Percentiles rank a stretch among this genome's conserved stretches.
Evolutionary conservation across 2,888 invertebrate species (phyloP).

Genomic region (Muschampia plurimacula): DNA sequence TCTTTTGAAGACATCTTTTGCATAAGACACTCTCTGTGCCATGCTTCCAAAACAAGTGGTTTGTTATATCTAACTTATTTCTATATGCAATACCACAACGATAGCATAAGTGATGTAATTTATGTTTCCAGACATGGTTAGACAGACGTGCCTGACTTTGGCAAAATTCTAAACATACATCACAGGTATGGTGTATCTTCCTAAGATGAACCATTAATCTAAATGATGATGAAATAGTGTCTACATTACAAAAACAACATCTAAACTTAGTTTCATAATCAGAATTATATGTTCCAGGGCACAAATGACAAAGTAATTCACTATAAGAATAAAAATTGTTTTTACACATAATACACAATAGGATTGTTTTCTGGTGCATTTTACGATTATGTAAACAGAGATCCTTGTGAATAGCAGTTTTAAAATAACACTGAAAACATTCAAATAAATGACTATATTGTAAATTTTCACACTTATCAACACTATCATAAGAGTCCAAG

Average conservation of each 20-base stretch:
- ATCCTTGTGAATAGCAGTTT: conserved; percentile 92
- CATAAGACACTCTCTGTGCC: conserved; percentile 95
- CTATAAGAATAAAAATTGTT: conserved; percentile 95
- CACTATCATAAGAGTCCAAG: conserved; percentile 89
- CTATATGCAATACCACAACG: conserved; percentile 95
- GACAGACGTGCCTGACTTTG: conserved; percentile 92
- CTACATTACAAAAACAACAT: conserved; percentile 92
- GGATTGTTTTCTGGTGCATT: conserved; percentile 93
- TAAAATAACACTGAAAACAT: conserved; percentile 94
- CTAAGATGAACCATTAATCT: conserved; percentile 95
- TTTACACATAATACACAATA: conserved; percentile 95
- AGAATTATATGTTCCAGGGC: conserved; percentile 90
- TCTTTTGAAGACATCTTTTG: conserved; percentile 94
- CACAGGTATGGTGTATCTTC: conserved; percentile 94
- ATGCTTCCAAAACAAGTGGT: conserved; percentile 97
- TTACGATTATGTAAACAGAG: conserved; percentile 94
- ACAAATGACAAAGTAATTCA: conserved; percentile 94
- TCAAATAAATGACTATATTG: conserved; percentile 91
- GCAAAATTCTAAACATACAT: conserved; percentile 94
- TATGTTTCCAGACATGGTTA: conserved; percentile 96
- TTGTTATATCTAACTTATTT: conserved; percentile 94
- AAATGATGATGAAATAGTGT: conserved; percentile 93
- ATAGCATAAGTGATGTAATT: conserved; percentile 94
- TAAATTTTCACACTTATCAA: conserved; percentile 82
- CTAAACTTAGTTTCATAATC: conserved; percentile 90